Conservation (phyloP, 2,888 invertebrate species). For the Trichogramma dendrolimi region DNA sequence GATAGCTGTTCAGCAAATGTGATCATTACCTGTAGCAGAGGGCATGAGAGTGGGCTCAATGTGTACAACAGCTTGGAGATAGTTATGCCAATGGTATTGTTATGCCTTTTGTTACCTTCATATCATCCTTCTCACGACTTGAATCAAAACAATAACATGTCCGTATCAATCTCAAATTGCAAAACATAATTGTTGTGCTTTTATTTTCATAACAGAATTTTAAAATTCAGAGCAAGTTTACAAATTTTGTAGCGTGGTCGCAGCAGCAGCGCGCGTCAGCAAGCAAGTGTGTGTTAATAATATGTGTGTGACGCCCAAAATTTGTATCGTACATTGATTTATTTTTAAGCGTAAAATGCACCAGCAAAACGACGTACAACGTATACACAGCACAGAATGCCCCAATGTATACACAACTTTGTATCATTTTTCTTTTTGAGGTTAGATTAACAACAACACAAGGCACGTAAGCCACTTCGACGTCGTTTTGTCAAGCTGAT, state of each 20-base stretch:
- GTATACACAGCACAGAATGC: background rate
- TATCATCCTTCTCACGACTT: slow-evolving; percentile 41
- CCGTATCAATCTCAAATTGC: background rate
- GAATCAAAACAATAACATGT: slow-evolving; percentile 21
- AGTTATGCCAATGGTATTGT: slow-evolving; percentile 29
- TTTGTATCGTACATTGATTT: too few species aligned
- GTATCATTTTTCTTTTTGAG: slow-evolving; percentile 11
- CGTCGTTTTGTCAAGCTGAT: too few species aligned
- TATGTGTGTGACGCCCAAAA: background rate
- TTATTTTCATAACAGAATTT: background rate
- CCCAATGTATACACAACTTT: too few species aligned
- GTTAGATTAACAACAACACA: slow-evolving; percentile 15
- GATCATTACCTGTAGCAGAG: slow-evolving; percentile 43
- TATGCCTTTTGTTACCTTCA: slow-evolving; percentile 34
- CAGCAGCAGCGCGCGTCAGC: background rate
- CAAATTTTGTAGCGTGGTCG: background rate
- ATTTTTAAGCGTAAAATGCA: too few species aligned
- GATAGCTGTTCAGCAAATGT: background rate
- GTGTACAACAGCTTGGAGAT: slow-evolving; percentile 29
- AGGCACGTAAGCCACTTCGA: too few species aligned
- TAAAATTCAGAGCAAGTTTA: background rate
- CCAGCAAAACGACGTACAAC: background rate
- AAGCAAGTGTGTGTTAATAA: background rate
- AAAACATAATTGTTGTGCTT: too few species aligned
- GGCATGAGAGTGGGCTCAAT: slow-evolving; percentile 43